Evolutionary conservation across 2,797 vertebrate species (phyloP).

Genomic region (Lemur catta): DNA sequence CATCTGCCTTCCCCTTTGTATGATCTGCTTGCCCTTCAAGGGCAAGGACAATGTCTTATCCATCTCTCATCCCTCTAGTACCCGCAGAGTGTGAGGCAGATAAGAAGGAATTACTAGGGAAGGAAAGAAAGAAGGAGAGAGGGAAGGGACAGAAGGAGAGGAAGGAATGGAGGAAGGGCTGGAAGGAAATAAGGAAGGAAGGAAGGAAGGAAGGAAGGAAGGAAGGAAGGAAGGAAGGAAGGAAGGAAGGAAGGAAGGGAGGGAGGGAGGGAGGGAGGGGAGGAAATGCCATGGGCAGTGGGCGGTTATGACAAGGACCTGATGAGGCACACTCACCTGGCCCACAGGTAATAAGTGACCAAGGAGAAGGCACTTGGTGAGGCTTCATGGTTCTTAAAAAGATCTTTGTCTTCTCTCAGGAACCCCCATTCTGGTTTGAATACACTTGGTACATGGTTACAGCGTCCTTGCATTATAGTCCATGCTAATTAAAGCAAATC

Average conservation of each 20-base stretch:
- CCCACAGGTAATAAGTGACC: not conserved
- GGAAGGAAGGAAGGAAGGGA: not conserved
- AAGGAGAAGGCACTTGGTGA: not conserved
- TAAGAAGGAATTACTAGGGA: conserved; percentile 41
- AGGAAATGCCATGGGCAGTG: not conserved
- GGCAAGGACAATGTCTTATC: conserved; percentile 53
- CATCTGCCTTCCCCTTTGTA: conserved; percentile 53
- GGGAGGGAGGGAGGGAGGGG: not conserved
- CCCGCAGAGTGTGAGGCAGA: conserved; percentile 52
- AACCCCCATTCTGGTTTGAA: not conserved
- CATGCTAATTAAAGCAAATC: not conserved
- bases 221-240: not conserved
- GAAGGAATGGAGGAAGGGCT: not conserved
- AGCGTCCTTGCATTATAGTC: not conserved
- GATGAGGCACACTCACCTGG: not conserved
- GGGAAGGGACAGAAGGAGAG: not conserved
- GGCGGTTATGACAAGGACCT: not conserved
- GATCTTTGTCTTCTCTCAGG: not conserved
- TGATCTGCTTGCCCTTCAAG: conserved; percentile 61
- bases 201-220: not conserved
- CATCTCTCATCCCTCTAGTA: conserved; percentile 59
- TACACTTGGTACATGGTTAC: not conserved
- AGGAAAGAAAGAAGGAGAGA: not conserved
- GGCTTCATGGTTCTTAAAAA: not conserved
- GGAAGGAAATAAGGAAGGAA: not conserved